Evolutionary conservation across 2,797 vertebrate species (phyloP).

Genomic region (Sciaenops ocellatus): DNA sequence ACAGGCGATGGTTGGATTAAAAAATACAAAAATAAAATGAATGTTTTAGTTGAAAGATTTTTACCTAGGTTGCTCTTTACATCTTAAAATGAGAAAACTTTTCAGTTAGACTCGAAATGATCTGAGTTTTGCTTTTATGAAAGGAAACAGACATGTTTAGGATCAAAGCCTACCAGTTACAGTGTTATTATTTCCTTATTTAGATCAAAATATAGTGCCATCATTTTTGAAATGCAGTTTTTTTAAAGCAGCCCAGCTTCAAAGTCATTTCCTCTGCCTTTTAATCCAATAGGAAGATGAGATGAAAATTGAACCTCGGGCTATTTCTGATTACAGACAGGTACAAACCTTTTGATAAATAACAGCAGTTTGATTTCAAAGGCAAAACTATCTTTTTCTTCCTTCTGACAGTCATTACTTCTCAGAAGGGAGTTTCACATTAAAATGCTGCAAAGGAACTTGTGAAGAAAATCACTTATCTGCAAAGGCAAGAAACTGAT

Average conservation of each 20-base stretch:
- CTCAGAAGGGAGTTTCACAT: not conserved
- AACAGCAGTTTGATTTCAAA: conserved; percentile 35
- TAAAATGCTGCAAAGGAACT: not conserved
- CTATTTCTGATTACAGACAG: conserved; percentile 52
- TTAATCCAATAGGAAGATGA: conserved; percentile 21
- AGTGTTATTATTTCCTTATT: conserved; percentile 12
- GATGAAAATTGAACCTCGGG: conserved; percentile 14
- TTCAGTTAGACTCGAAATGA: not conserved
- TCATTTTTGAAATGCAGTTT: not conserved
- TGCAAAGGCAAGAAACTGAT: conserved; percentile 2
- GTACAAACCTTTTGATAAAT: conserved; percentile 26
- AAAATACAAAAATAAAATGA: not conserved
- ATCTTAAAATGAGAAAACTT: not conserved
- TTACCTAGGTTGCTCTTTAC: not conserved
- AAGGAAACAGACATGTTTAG: not conserved
- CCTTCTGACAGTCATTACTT: not conserved
- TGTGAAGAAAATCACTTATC: not conserved
- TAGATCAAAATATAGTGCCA: not conserved
- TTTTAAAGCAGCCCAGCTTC: conserved; percentile 17
- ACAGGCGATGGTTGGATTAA: not conserved
- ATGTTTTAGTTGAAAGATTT: not conserved
- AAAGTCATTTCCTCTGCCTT: conserved; percentile 45
- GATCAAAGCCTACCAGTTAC: conserved; percentile 27
- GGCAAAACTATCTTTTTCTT: not conserved
- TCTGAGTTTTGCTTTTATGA: conserved; percentile 6